Evolutionary conservation across 1,140 invertebrate species (phyloP).

Genomic region (Aphis craccivora): DNA sequence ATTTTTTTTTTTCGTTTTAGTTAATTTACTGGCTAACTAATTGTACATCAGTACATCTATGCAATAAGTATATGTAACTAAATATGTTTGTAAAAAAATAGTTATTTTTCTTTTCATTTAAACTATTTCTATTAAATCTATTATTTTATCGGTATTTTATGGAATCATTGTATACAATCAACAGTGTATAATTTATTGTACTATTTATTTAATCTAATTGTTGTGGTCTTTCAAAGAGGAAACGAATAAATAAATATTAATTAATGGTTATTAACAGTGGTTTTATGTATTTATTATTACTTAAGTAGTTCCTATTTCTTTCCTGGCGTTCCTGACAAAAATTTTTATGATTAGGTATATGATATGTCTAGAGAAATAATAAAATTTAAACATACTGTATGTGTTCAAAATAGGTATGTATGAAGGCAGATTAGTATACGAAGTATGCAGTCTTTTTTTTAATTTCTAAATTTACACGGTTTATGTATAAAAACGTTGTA

Average conservation of each 20-base stretch:
- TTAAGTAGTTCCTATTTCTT: neutral
- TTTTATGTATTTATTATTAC: neutral
- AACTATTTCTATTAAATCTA: constrained; percentile 54
- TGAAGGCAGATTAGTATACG: no score
- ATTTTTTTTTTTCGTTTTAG: constrained; percentile 45
- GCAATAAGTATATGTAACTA: constrained; percentile 44
- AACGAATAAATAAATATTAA: constrained; percentile 56
- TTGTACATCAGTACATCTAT: constrained; percentile 29
- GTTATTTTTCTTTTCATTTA: constrained; percentile 40
- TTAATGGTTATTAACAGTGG: constrained; percentile 48
- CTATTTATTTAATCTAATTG: constrained; percentile 51
- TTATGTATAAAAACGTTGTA: no score
- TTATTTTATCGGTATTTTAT: constrained; percentile 48
- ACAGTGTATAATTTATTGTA: constrained; percentile 54
- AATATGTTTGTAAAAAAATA: constrained; percentile 55
- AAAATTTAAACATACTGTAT: neutral
- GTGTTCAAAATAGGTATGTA: no score
- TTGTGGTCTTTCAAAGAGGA: constrained; percentile 55
- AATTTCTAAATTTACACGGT: no score
- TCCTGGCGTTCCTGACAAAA: neutral
- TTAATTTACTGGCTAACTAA: constrained; percentile 41
- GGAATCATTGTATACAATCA: constrained; percentile 55
- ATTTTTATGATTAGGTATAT: neutral
- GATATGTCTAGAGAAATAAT: neutral
- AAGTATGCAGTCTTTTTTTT: no score